A percentile compares a stretch with the other conserved stretches of the same genome.
Conservation (phyloP, 2,888 invertebrate species). For the Eulithis testata region DNA sequence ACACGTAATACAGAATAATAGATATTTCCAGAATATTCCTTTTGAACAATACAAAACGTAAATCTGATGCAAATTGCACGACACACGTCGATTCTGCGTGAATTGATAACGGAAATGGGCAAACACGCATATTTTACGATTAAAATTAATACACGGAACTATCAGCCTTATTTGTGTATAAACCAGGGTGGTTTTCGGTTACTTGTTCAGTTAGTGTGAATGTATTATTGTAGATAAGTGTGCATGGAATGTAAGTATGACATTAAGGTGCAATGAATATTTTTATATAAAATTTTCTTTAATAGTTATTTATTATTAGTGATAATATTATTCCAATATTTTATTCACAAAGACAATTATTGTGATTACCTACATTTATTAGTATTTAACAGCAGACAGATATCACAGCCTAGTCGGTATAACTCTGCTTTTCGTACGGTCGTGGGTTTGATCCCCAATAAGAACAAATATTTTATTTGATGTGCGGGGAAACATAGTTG, state of each 20-base stretch:
- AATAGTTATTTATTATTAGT: too few relatives aligned
- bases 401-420: too few relatives aligned
- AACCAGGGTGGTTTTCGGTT: background rate
- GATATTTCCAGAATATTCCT: constrained; percentile 20
- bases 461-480: too few relatives aligned
- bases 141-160: constrained; percentile 19
- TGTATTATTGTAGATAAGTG: background rate
- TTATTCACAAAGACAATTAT: too few relatives aligned
- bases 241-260: background rate
- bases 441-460: too few relatives aligned
- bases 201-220: background rate
- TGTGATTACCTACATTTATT: too few relatives aligned
- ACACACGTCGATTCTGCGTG: constrained; percentile 32
- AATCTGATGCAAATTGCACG: constrained; percentile 34
- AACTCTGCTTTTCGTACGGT: too few relatives aligned
- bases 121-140: constrained; percentile 34
- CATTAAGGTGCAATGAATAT: background rate
- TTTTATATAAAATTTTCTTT: too few relatives aligned
- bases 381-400: too few relatives aligned
- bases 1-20: too few relatives aligned
- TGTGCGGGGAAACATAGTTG: too few relatives aligned
- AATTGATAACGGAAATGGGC: constrained; percentile 33
- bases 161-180: background rate
- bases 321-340: too few relatives aligned
- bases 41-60: constrained; percentile 26